phyloP scores from a whole-genome alignment of 2,888 invertebrate species.

The Pseudococcus viburni region DNA sequence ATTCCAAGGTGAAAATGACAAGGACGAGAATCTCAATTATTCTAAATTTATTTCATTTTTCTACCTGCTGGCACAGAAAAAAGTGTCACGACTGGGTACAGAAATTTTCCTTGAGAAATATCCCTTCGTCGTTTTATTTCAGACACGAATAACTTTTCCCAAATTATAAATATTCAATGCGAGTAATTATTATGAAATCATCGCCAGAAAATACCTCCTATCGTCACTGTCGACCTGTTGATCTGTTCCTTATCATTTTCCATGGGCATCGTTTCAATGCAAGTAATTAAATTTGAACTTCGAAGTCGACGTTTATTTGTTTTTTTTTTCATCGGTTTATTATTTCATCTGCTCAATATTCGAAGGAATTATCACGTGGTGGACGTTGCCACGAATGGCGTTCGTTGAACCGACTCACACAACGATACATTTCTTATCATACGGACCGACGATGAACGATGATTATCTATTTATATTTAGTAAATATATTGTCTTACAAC shows the following conservation, averaged over 20 bases:
- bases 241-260: not conserved
- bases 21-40: no score
- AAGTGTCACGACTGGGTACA: no score
- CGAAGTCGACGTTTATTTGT: not conserved
- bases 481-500: conserved; percentile 16
- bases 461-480: not conserved
- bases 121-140: no score
- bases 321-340: not conserved
- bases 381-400: not conserved
- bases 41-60: no score
- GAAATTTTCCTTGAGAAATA: no score
- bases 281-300: not conserved
- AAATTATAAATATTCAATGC: no score
- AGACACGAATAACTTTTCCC: no score
- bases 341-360: not conserved
- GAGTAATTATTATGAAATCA: not conserved
- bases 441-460: not conserved
- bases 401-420: not conserved
- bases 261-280: no score
- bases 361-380: not conserved
- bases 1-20: no score
- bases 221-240: not conserved
- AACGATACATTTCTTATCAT: not conserved
- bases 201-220: not conserved
- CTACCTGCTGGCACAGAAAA: no score